A percentile compares a stretch with the other conserved stretches of the same genome.
These are phyloP conservation scores for Cremastobaeus sp. DNA, from an alignment of 2,888 invertebrate genomes.

Conservation along the genomic window DNA sequence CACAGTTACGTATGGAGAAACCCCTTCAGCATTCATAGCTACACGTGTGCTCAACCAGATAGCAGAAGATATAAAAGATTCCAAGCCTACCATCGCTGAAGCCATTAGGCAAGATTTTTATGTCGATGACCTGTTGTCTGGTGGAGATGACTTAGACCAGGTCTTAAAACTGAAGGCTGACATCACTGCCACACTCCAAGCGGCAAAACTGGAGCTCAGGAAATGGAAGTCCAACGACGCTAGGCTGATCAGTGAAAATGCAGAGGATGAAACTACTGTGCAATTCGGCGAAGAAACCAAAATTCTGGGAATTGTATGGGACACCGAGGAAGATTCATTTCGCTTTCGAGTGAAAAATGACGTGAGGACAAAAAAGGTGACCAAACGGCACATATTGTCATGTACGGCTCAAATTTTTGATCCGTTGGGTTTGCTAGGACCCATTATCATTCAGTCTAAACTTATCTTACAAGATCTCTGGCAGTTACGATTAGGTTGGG, in stretches of 20 bases:
- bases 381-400: background rate
- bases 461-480: background rate
- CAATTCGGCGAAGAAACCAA: background rate
- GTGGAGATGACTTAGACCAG: background rate
- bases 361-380: too few relatives aligned
- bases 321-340: background rate
- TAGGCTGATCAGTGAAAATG: background rate
- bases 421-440: conserved; percentile 5
- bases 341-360: too few relatives aligned
- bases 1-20: conserved; percentile 38
- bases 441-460: conserved; percentile 2
- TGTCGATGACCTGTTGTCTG: conserved; percentile 1
- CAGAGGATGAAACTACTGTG: background rate
- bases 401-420: conserved; percentile 5
- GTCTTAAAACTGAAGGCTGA: background rate
- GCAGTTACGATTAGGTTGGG: background rate
- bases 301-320: conserved; percentile 8
- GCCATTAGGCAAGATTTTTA: background rate
- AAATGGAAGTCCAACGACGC: conserved; percentile 2
- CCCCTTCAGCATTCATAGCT: conserved; percentile 26
- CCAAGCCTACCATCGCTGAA: background rate
- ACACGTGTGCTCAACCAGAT: conserved; percentile 10
- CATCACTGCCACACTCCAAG: background rate
- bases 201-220: conserved; percentile 1
- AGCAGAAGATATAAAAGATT: background rate